Evolutionary conservation across 2,113 vertebrate species (phyloP), one percentile per base, ranked within the genome.

Genomic region (Hyaena hyaena): DNA sequence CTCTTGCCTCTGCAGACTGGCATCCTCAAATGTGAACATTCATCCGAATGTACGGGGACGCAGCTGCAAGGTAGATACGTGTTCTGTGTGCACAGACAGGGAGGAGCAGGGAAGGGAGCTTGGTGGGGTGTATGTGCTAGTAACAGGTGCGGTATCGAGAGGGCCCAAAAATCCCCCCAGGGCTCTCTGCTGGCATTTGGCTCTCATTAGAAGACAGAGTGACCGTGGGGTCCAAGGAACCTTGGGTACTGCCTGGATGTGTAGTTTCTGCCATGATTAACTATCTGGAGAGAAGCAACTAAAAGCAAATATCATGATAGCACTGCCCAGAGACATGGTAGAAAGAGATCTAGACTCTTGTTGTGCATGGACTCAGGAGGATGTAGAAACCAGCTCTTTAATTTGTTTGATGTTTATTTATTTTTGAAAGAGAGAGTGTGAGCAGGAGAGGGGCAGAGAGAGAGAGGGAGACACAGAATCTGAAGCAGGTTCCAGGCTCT

Each of bases 251-350:
- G 23, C 26, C 53, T 79, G 28, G 61, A 45, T 55, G 6, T 79
- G 15, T 65, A 33, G 33, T 68, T 89, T 45, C 23, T 39, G 16
- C 28, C 23, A 73, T 66, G 63, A 94, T 55, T 81, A 65, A 43
- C 66, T 90, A 15, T 39, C 19, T 90, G 85, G 76, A 71, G 48
- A 94, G 50, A 81, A 95, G 23, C 90, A 87, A 80, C 73, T 79
- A 5, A 63, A 80, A 84, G 31, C 45, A 61, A 79, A 33, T 58
- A 71, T 74, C 74, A 89, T 53, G 76, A 50, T 65, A 84, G 53
- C 39, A 77, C 19, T 79, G 33, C 24, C 61, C 7, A 69, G 45
- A 68, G 17, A 74, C 65, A 23, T 39, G 14, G 90, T 3, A 94
- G n/a, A 71, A 88, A 82, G 55, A 63, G 4, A 50, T 19, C 45